Percentiles rank a stretch among this genome's conserved stretches.
phyloP scores from a whole-genome alignment of 2,888 invertebrate genomes.

The Ganaspis brasiliensis region DNA sequence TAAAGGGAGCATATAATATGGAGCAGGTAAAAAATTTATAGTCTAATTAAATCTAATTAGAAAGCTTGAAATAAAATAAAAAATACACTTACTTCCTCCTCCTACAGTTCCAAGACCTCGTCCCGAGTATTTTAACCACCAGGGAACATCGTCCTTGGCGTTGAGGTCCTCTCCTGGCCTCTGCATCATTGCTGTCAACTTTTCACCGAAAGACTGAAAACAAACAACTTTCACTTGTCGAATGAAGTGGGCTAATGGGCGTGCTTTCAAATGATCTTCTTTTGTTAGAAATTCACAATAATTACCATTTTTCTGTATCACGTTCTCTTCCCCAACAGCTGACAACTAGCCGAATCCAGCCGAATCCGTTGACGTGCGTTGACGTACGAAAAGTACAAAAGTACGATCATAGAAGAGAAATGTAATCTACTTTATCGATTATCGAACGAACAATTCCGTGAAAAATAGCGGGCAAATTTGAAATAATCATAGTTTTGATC shows the following conservation, averaged over 20 bases:
- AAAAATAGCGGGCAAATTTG: too few species aligned
- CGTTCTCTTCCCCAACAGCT: slow-evolving; percentile 64
- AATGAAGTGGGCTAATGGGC: neutral
- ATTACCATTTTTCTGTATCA: slow-evolving; percentile 66
- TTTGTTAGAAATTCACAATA: slow-evolving; percentile 16
- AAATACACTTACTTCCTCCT: slow-evolving; percentile 87
- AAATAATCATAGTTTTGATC: too few species aligned
- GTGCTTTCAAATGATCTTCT: neutral
- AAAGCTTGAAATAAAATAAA: neutral
- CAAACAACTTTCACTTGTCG: slow-evolving; percentile 35
- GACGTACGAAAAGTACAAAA: too few species aligned
- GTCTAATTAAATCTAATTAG: neutral
- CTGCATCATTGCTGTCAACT: slow-evolving; percentile 90
- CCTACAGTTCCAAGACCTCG: slow-evolving; percentile 92
- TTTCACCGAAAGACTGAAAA: slow-evolving; percentile 89
- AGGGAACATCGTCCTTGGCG: slow-evolving; percentile 91
- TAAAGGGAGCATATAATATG: neutral
- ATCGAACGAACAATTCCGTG: too few species aligned
- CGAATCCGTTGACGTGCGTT: too few species aligned
- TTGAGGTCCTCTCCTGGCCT: slow-evolving; percentile 90
- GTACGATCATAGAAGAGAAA: too few species aligned
- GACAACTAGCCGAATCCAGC: slow-evolving; percentile 55
- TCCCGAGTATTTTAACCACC: slow-evolving; percentile 94
- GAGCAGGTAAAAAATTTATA: neutral
- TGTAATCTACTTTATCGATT: too few species aligned